phyloP scores from a whole-genome alignment of 2,888 invertebrate genomes.

The Protonemura montana region DNA sequence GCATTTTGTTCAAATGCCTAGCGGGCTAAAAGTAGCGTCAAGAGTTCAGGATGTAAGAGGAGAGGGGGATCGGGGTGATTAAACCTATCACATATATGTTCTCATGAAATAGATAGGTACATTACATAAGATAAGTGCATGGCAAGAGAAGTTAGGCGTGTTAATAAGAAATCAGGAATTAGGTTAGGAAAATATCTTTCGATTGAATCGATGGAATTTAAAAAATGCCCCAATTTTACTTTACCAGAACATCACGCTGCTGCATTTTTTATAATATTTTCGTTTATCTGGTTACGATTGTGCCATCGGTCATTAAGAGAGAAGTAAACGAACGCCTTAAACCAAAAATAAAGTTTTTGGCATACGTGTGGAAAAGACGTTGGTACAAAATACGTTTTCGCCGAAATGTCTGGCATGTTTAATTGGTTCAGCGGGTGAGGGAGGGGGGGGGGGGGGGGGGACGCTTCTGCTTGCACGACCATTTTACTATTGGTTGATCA shows the following conservation, averaged over 20 bases:
- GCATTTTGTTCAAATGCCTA: neutral
- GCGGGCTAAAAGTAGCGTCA: neutral
- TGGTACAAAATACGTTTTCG: neutral
- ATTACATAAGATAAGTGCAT: too few species aligned
- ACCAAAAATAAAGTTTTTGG: neutral
- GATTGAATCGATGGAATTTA: too few species aligned
- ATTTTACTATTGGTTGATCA: too few species aligned
- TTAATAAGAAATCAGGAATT: too few species aligned
- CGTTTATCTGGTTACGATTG: neutral
- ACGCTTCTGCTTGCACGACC: too few species aligned
- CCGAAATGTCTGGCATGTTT: neutral
- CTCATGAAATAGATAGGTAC: too few species aligned
- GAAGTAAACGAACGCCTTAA: neutral
- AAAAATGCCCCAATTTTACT: too few species aligned
- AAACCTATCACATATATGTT: neutral
- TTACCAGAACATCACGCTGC: too few species aligned
- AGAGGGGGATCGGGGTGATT: neutral
- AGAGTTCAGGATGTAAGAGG: neutral
- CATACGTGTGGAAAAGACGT: neutral
- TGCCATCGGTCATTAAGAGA: neutral
- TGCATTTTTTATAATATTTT: neutral
- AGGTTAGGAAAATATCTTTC: too few species aligned
- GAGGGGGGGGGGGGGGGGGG: neutral
- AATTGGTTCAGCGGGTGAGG: neutral
- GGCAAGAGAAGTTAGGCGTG: too few species aligned